These are phyloP conservation scores for Trachelus tabidus DNA, from an alignment of 2,888 invertebrate genomes.

Conservation along the genomic window DNA sequence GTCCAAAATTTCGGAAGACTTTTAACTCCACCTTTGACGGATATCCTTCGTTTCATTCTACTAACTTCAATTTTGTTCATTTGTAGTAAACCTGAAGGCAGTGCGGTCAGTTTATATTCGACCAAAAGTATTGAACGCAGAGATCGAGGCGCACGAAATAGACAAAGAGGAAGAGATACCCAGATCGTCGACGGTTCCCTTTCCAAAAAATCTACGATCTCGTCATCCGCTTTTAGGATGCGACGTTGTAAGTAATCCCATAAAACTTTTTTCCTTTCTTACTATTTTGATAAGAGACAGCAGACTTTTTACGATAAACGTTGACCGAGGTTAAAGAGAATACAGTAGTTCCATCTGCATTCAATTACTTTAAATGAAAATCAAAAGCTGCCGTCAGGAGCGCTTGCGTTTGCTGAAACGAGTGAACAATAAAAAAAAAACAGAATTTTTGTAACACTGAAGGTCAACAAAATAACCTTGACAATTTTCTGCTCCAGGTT, in stretches of 20 bases:
- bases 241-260: not conserved
- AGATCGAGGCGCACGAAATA: not conserved
- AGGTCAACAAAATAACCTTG: not conserved
- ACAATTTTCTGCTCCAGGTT: not conserved
- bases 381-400: not conserved
- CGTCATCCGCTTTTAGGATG: constrained; percentile 22
- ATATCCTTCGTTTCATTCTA: constrained; percentile 4
- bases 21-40: not conserved
- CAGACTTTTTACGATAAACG: not conserved
- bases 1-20: not conserved
- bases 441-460: not conserved
- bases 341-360: not conserved
- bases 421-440: no score
- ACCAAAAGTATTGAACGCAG: constrained; percentile 1
- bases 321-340: not conserved
- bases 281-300: not conserved
- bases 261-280: not conserved
- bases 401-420: not conserved
- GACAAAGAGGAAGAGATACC: not conserved
- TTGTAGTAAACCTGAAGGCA: constrained; percentile 29
- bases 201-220: constrained; percentile 29
- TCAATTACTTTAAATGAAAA: not conserved
- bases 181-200: constrained; percentile 15
- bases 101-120: constrained; percentile 25
- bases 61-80: constrained; percentile 7